A percentile compares a stretch with the other conserved stretches of the same genome.
Evolutionary conservation across 2,888 invertebrate genomes (phyloP).

Genomic region (Agonopterix arenella): DNA sequence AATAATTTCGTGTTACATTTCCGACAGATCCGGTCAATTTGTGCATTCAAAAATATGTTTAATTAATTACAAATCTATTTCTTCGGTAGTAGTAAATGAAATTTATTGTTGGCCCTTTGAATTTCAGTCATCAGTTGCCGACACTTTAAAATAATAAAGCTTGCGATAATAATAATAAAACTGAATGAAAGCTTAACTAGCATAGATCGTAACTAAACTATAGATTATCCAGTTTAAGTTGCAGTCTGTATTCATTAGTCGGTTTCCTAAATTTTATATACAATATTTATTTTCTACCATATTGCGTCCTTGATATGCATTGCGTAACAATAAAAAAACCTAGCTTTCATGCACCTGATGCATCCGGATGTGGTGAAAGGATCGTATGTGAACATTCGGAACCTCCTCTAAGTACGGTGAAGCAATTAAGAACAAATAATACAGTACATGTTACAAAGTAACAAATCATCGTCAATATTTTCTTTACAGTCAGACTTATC

Average conservation of each 20-base stretch:
- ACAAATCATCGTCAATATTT: constrained; percentile 59
- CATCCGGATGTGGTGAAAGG: constrained; percentile 45
- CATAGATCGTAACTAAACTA: constrained; percentile 71
- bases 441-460: constrained; percentile 59
- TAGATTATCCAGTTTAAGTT: constrained; percentile 63
- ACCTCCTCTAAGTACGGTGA: constrained; percentile 66
- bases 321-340: constrained; percentile 76
- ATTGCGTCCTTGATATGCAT: constrained; percentile 77
- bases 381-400: constrained; percentile 34
- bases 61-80: constrained; percentile 20
- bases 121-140: constrained; percentile 71
- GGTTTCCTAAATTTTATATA: constrained; percentile 68
- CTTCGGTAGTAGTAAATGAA: constrained; percentile 31
- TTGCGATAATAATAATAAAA: constrained; percentile 61
- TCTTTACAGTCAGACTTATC: constrained; percentile 73
- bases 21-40: constrained; percentile 24
- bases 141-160: constrained; percentile 65
- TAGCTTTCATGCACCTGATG: constrained; percentile 67
- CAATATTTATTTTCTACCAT: constrained; percentile 77
- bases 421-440: constrained; percentile 67
- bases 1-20: constrained; percentile 24
- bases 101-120: constrained; percentile 66
- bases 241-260: constrained; percentile 71
- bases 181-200: constrained; percentile 70
- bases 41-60: constrained; percentile 55